Conservation (phyloP, 2,797 vertebrate species). For the Glossophaga mutica region DNA sequence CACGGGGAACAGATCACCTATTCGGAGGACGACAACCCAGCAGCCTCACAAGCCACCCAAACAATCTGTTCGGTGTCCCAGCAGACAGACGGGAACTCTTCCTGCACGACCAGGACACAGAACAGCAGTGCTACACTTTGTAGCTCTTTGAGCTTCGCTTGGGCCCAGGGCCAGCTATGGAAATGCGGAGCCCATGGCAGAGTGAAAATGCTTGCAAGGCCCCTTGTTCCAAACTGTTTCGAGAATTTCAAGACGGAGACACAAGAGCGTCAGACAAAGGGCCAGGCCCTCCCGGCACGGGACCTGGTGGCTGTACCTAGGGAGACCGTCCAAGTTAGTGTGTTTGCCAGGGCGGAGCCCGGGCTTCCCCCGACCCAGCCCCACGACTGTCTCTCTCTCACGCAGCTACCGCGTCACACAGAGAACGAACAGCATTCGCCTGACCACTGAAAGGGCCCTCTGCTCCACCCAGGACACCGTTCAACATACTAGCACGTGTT, state of each 20-base stretch:
- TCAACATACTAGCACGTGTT: not conserved
- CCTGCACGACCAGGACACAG: not conserved
- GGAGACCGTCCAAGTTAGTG: not conserved
- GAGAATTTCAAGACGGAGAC: not conserved
- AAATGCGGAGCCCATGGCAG: too few relatives aligned
- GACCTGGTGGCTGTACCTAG: fast-evolving
- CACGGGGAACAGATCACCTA: not conserved
- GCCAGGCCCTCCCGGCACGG: not conserved
- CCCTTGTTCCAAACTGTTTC: not conserved
- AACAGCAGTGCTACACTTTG: not conserved
- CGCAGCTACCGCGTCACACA: not conserved
- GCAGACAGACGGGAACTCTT: not conserved
- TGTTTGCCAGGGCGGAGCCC: too few relatives aligned
- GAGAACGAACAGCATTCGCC: not conserved
- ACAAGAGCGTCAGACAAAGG: not conserved
- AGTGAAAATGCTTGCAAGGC: fast-evolving
- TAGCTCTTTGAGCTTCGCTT: not conserved
- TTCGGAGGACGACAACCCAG: fast-evolving
- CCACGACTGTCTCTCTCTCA: not conserved
- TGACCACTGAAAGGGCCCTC: not conserved
- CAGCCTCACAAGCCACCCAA: not conserved
- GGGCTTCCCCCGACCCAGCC: not conserved
- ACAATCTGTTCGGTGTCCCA: not conserved
- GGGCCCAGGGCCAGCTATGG: not conserved
- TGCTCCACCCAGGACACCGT: fast-evolving